Conservation (phyloP, 2,888 invertebrate genomes). For the Dermolepida albohirtum region DNA sequence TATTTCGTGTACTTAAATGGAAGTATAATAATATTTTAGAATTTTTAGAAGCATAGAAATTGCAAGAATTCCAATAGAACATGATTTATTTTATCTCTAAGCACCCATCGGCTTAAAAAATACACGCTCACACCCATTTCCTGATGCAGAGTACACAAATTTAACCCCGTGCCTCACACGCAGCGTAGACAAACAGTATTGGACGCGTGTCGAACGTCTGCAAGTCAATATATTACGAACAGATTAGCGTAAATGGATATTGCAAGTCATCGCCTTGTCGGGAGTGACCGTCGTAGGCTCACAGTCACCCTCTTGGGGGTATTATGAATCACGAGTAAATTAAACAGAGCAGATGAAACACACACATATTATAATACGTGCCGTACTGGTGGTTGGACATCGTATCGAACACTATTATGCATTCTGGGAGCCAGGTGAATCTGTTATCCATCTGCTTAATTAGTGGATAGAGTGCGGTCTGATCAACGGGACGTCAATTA, state of each 20-base stretch:
- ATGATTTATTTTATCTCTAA: not conserved
- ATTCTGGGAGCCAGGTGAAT: conserved; percentile 43
- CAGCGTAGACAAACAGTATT: conserved; percentile 8
- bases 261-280: conserved; percentile 44
- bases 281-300: conserved; percentile 21
- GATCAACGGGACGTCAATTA: conserved; percentile 37
- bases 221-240: conserved; percentile 44
- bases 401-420: conserved; percentile 11
- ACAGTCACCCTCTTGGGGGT: conserved; percentile 47
- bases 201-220: conserved; percentile 22
- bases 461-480: conserved; percentile 29
- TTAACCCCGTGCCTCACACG: conserved; percentile 1
- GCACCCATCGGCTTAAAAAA: not conserved
- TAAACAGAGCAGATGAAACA: conserved; percentile 58
- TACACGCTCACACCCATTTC: conserved; percentile 4
- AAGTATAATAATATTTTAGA: no score
- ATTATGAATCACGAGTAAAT: conserved; percentile 57
- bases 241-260: conserved; percentile 50
- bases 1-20: no score
- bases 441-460: conserved; percentile 48
- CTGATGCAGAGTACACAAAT: not conserved
- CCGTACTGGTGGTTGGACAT: not conserved
- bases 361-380: not conserved
- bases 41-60: no score
- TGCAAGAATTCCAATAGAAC: no score